Evolutionary conservation across 1,140 invertebrate genomes (phyloP).

Genomic region (Diploscapter pachys): DNA sequence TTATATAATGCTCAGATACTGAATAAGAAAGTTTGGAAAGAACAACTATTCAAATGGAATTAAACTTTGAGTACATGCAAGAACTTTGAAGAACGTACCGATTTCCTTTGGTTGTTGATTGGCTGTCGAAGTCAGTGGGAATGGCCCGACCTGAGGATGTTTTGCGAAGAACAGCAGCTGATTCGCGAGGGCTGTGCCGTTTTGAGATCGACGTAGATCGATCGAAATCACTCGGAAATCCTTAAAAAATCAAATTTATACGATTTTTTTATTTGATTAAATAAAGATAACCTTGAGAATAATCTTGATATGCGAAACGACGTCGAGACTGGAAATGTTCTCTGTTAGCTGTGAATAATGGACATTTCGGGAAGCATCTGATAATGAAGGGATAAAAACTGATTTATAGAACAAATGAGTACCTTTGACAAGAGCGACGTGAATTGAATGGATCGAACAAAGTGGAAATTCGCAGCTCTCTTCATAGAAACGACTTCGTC

Average conservation of each 20-base stretch:
- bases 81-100: too few species aligned
- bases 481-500: conserved; percentile 15
- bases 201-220: conserved; percentile 4
- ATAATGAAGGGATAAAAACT: not conserved
- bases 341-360: not conserved
- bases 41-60: too few species aligned
- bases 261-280: not conserved
- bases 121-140: too few species aligned
- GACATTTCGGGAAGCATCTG: not conserved
- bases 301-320: conserved; percentile 13
- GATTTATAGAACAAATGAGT: too few species aligned
- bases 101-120: too few species aligned
- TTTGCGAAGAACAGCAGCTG: conserved; percentile 21
- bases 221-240: conserved; percentile 16
- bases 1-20: too few species aligned
- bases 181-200: conserved; percentile 15
- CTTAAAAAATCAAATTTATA: conserved; percentile 1
- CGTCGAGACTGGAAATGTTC: conserved; percentile 1
- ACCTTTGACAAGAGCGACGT: conserved; percentile 17
- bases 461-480: conserved; percentile 24
- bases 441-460: conserved; percentile 15
- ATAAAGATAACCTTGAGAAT: conserved; percentile 7
- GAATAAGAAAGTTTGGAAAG: too few species aligned
- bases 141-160: not conserved
- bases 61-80: too few species aligned